Base-by-base conservation (phyloP, 2,797 vertebrate genomes). In the Yasuhikotakia modesta region DNA sequence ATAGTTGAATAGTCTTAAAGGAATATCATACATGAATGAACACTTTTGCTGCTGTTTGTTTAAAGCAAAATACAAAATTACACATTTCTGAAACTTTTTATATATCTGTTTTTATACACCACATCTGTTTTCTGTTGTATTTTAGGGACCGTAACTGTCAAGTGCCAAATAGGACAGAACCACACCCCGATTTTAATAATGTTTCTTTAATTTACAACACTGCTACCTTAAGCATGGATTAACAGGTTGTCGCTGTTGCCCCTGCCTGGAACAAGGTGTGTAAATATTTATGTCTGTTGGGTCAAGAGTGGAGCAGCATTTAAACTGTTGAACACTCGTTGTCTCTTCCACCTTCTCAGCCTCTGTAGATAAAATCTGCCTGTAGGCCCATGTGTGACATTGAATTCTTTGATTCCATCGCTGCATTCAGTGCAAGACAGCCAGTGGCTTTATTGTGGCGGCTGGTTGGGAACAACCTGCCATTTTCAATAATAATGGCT, bases 401-500 rank as follows among this genome's bases (percentile, higher is more conserved):
- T 60, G 52, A 63, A 72, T 70, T 66, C 79, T 76, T 71, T 76
- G 79, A 77, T 77, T 77, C 21, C 48, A 58, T 67, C 53, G 10
- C 55, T 61, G 73, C 27, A 39, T 68, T 73, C 43, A 63, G 39
- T 61, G 46, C 32, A 14, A 69, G 19, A 45, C 53, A 77, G 69
- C 32, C 45, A 45, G 32, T 50, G 72, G 48, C 77, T 79, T 82
- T 71, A 75, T 75, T 76, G 77, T 79, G 73, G 78, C 77, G 64
- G 70, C 55, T 73, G 52, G 30, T 61, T 67, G 73, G 64, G 65
- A 69, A 79, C 68, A 74, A 69, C 57, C 55, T 76, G 73, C 61
- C 78, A 58, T 77, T 80, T 70, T 73, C 60, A 80, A 83, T 52
- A 75, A 65, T 24, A 43, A 27, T 27, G 74, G 39, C 70, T 60